A percentile compares a stretch with the other conserved stretches of the same genome.
Evolutionary conservation across 2,888 invertebrate genomes (phyloP).

Genomic region (Cacoxenus indagator): DNA sequence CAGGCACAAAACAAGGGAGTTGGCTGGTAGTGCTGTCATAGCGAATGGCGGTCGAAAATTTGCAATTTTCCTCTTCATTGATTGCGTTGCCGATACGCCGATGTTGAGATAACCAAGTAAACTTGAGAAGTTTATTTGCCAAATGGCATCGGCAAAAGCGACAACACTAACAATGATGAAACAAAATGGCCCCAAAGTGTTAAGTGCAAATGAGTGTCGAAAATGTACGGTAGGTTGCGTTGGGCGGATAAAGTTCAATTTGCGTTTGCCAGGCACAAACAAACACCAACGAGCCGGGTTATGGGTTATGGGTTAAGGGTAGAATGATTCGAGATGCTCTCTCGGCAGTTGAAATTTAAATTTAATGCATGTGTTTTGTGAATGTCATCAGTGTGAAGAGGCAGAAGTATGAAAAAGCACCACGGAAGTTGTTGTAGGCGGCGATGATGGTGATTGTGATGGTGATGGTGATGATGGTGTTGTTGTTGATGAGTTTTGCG

Average conservation of each 20-base stretch:
- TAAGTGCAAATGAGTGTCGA: slow-evolving; percentile 59
- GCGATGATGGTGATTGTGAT: background rate
- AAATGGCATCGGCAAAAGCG: background rate
- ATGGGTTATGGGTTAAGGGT: too few species aligned
- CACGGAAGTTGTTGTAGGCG: background rate
- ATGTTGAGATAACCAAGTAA: slow-evolving; percentile 30
- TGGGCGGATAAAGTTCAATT: background rate
- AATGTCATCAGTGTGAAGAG: background rate
- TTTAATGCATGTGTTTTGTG: slow-evolving; percentile 4
- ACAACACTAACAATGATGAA: slow-evolving; percentile 8
- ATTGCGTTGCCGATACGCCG: background rate
- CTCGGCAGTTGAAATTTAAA: slow-evolving; percentile 13
- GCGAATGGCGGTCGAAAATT: slow-evolving; percentile 39
- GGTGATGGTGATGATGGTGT: background rate
- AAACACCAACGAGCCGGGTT: too few species aligned
- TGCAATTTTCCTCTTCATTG: slow-evolving; percentile 57
- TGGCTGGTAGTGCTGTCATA: background rate
- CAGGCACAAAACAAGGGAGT: background rate
- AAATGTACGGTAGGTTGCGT: too few species aligned
- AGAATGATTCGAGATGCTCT: background rate
- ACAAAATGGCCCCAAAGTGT: slow-evolving; percentile 59
- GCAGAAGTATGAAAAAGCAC: background rate
- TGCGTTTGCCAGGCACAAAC: slow-evolving; percentile 13
- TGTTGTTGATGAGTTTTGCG: background rate
- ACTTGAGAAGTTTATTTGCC: slow-evolving; percentile 45